Conservation (phyloP, 2,888 invertebrate species). For the Acanthosepion esculentum region DNA sequence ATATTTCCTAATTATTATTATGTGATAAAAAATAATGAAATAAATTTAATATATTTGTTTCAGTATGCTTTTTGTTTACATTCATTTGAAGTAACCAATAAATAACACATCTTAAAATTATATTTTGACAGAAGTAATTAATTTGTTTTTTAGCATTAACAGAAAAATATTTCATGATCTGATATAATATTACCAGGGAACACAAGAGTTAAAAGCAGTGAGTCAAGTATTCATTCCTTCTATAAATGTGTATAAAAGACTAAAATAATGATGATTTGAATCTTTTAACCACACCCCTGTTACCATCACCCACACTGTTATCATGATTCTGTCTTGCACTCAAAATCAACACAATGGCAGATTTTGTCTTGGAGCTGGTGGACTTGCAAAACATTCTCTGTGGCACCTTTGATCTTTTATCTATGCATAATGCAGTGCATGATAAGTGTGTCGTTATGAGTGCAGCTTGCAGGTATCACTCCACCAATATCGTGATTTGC, state of each 20-base stretch:
- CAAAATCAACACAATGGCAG: background rate
- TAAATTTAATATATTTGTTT: background rate
- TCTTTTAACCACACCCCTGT: background rate
- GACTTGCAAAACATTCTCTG: background rate
- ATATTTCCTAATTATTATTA: background rate
- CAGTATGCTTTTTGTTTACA: background rate
- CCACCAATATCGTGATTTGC: constrained; percentile 43
- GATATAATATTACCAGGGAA: too few species aligned
- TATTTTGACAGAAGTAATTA: background rate
- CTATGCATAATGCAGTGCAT: constrained; percentile 45
- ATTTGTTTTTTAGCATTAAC: background rate
- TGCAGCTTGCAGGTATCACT: constrained; percentile 25
- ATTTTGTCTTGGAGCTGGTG: background rate
- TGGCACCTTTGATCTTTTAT: constrained; percentile 40
- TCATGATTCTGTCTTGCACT: background rate
- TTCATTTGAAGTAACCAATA: background rate
- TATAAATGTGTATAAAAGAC: background rate
- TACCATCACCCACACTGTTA: background rate
- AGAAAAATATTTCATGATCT: background rate
- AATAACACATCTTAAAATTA: background rate
- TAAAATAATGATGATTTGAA: background rate
- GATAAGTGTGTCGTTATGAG: constrained; percentile 37
- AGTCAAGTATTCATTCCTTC: background rate
- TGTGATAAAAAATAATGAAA: background rate
- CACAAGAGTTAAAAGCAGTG: background rate